A percentile compares a stretch with the other conserved stretches of the same genome.
phyloP scores from a whole-genome alignment of 1,140 invertebrate species.

The Drosophila busckii region DNA sequence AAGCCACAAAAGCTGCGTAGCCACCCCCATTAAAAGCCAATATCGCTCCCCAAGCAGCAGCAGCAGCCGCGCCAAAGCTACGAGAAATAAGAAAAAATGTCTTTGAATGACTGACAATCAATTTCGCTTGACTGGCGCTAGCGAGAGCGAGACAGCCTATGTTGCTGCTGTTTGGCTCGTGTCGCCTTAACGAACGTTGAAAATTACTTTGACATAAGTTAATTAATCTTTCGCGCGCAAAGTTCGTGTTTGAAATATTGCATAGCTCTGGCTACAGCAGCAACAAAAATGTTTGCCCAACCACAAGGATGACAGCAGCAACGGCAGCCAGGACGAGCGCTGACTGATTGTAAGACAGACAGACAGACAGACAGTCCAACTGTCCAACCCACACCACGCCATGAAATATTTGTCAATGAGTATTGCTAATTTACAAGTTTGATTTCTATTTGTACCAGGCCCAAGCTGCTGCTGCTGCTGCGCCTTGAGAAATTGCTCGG shows the following conservation, averaged over 20 bases:
- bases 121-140: slow-evolving; percentile 58
- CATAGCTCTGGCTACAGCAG: slow-evolving; percentile 33
- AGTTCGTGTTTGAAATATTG: slow-evolving; percentile 78
- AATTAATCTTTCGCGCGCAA: slow-evolving; percentile 78
- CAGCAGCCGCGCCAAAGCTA: no score
- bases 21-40: slow-evolving; percentile 76
- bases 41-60: slow-evolving; percentile 50
- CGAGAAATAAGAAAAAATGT: slow-evolving; percentile 78
- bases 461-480: not conserved
- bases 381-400: slow-evolving; percentile 23
- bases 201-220: slow-evolving; percentile 79
- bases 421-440: slow-evolving; percentile 78
- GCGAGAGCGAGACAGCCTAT: not conserved
- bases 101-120: slow-evolving; percentile 79
- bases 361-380: slow-evolving; percentile 11
- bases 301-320: slow-evolving; percentile 7
- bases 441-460: slow-evolving; percentile 36
- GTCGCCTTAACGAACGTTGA: slow-evolving; percentile 78
- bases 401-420: slow-evolving; percentile 78
- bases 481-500: slow-evolving; percentile 55
- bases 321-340: slow-evolving; percentile 18
- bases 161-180: slow-evolving; percentile 36
- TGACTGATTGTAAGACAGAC: slow-evolving; percentile 7
- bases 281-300: slow-evolving; percentile 24
- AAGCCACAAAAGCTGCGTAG: slow-evolving; percentile 37